A percentile compares a stretch with the other conserved stretches of the same genome.
phyloP scores from a whole-genome alignment of 2,113 vertebrate genomes.

The Tragulus kanchil region DNA sequence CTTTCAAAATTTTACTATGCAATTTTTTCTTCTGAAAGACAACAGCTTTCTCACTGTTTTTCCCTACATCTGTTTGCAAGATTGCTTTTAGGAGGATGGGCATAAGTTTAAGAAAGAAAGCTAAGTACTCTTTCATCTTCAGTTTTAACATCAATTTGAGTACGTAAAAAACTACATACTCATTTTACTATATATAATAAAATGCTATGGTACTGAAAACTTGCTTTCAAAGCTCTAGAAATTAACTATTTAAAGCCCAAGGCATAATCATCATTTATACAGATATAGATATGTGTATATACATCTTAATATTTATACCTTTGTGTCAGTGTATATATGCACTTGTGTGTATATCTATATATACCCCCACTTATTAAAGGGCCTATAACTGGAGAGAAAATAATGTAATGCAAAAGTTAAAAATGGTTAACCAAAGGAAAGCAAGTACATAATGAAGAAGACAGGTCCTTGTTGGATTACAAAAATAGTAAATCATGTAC shows the following conservation, averaged over 20 bases:
- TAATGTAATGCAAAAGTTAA: neutral
- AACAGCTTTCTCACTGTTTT: neutral
- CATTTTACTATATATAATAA: slow-evolving; percentile 54
- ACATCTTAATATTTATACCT: neutral
- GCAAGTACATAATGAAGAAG: neutral
- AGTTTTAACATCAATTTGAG: slow-evolving; percentile 57
- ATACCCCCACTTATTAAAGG: neutral
- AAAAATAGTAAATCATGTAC: slow-evolving; percentile 14
- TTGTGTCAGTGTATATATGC: neutral
- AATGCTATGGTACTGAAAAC: neutral
- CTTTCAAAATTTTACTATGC: slow-evolving; percentile 39
- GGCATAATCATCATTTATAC: neutral
- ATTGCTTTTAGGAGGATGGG: slow-evolving; percentile 7
- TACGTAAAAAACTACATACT: neutral
- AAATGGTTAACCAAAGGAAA: neutral
- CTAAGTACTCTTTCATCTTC: neutral
- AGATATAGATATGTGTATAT: neutral
- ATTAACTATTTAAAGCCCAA: slow-evolving; percentile 17
- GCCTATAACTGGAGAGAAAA: neutral
- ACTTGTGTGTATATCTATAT: neutral
- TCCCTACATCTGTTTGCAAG: slow-evolving; percentile 46
- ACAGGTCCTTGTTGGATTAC: neutral
- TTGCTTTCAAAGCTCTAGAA: neutral
- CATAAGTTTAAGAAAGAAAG: slow-evolving; percentile 30
- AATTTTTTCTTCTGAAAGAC: slow-evolving; percentile 63